Conservation (phyloP, 1,140 invertebrate genomes). For the Palaemon carinicauda region DNA sequence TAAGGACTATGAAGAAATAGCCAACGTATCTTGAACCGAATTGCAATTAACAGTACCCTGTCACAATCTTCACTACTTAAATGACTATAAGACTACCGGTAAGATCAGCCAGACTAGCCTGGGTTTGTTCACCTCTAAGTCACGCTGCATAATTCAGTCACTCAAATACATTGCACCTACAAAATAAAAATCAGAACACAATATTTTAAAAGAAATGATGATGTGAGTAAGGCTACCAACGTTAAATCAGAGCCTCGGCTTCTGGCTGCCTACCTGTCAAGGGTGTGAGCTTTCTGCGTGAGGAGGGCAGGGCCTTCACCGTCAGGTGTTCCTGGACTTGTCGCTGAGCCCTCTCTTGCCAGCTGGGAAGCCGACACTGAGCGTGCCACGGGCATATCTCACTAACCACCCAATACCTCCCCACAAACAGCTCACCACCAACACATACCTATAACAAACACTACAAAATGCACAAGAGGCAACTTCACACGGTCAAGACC, state of each 20-base stretch:
- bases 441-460: slow-evolving; percentile 14
- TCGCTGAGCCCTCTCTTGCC: slow-evolving; percentile 15
- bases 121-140: too few species aligned
- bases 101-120: too few species aligned
- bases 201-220: too few species aligned
- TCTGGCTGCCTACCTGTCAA: slow-evolving; percentile 33
- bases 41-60: too few species aligned
- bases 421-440: slow-evolving; percentile 21
- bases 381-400: slow-evolving; percentile 50
- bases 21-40: too few species aligned
- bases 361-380: slow-evolving; percentile 51
- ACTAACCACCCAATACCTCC: slow-evolving; percentile 17
- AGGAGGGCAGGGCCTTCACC: slow-evolving; percentile 14
- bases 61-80: too few species aligned
- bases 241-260: neutral
- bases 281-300: slow-evolving; percentile 45
- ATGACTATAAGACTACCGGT: too few species aligned
- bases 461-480: neutral
- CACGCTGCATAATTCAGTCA: too few species aligned
- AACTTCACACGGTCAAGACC: neutral
- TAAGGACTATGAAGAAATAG: too few species aligned
- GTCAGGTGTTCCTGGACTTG: slow-evolving; percentile 9
- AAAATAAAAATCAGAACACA: too few species aligned
- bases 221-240: neutral
- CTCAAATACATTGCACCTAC: too few species aligned